Evolutionary conservation across 2,113 vertebrate genomes (phyloP), one percentile per base, ranked within the genome.

Genomic region (Eulacestoma nigropectus): DNA sequence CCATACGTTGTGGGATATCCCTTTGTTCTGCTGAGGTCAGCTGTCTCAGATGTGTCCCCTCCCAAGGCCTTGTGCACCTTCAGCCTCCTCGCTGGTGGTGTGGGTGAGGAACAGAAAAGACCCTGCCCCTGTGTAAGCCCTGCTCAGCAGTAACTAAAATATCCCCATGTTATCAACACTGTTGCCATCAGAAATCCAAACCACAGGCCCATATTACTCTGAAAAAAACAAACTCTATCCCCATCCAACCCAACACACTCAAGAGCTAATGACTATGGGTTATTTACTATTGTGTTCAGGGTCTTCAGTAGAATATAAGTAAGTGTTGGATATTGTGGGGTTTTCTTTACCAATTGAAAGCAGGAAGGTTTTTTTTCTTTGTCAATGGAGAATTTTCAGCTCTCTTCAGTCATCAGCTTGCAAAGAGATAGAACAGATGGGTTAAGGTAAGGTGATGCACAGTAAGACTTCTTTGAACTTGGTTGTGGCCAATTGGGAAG

Each of bases 11-110:
- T 65, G 52, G 50, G 8, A 33, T 23, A 57, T 27, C 4, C 3
- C 35, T 42, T 73, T 65, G 35, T 11, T 57, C 50, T 59, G 20
- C 20, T 25, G 20, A n/a, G 26, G 44, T 59, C n/a, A 73, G 17
- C 76, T 88, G 22, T 57, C 32, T 17, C 13, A 42, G 33, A 32
- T 52, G 10, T 59, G 37, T 52, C 8, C 23, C 59, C 37, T 89
- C 22, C 18, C 27, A 50, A 37, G 22, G 19, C 22, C 42, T 22
- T 27, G 6, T 57, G 57, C 37, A 44, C 32, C 12, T 81, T 50
- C 22, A 57, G 21, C 44, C 27, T 57, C 32, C 59, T 65, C 0
- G 0, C 37, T 57, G 37, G 11, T 50, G 32, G 10, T 49, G 30
- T 16, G 25, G 15, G 32, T 74, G 33, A 65, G 26, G 47, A 37